Base-by-base conservation (phyloP, 2,113 vertebrate species). In the Dicrurus megarhynchus region DNA sequence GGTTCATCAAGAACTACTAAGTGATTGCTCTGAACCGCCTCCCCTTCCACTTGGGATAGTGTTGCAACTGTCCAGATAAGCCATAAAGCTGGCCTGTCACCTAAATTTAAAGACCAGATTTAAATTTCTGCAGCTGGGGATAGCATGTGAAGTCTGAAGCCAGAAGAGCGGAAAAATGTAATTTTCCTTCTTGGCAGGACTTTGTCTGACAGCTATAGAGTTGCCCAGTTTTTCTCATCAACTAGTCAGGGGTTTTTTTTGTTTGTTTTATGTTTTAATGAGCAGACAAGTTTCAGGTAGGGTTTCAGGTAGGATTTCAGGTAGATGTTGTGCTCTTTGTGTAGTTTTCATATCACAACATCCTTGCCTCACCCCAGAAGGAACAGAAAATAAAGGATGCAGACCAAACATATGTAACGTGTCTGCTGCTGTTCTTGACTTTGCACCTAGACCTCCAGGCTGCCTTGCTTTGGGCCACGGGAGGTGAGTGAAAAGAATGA, bases 351-450 rank as follows among this genome's bases (percentile, higher is more conserved):
- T 47, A 39, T 37, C 0, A 3, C 28, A 74, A 37, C 53, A 83
- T 69, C 49, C 28, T n/a, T 4, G 0, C 41, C 42, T 71, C n/a
- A 60, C 56, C 44, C 22, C 11, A 0, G 24, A 22, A 26, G 41
- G 49, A 84, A 16, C 21, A 82, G 24, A 63, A 74, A 74, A 84
- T 16, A 46, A 84, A 37, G 12, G 17, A 55, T 46, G 5, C 57
- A 76, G 26, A 22, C 30, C 0, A 1, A 76, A 46, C 4, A 7
- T 9, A 67, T 0, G 3, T 39, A 47, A 39, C 0, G 0, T 46
- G 37, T 23, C 24, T 84, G 42, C 21, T 47, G 42, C 33, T 75
- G 24, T 14, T 68, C 77, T 33, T 59, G 41, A 32, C 39, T 64
- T 82, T 47, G 50, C 26, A 57, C 61, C 30, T 49, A 44, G 37